phyloP scores from a whole-genome alignment of 1,140 invertebrate species.

The Brachionus rotundiformis region DNA sequence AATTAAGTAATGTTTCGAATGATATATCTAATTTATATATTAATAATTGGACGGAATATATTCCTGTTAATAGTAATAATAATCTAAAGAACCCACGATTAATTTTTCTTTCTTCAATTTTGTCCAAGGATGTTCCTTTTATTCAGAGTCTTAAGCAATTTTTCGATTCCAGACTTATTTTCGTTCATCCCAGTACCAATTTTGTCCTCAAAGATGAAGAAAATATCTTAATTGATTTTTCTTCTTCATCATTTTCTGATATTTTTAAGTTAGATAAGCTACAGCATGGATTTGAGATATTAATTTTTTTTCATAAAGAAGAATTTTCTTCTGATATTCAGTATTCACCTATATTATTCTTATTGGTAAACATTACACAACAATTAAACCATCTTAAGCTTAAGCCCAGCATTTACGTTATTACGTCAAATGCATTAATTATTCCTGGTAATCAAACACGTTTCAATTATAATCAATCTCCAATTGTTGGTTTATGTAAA shows the following conservation, averaged over 20 bases:
- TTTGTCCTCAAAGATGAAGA: background rate
- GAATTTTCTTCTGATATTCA: background rate
- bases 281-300: background rate
- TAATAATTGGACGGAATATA: no score
- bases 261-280: no score
- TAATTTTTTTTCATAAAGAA: constrained; percentile 3
- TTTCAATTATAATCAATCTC: background rate
- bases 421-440: background rate
- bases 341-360: background rate
- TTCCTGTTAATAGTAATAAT: no score
- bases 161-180: background rate
- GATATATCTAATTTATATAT: no score
- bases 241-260: background rate
- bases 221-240: background rate
- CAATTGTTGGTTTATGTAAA: background rate
- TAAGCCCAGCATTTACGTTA: background rate
- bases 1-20: no score
- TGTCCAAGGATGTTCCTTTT: background rate
- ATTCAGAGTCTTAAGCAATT: background rate
- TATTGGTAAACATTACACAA: background rate
- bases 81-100: no score
- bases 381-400: background rate
- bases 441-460: background rate
- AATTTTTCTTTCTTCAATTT: background rate
- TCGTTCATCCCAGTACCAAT: background rate